Evolutionary conservation across 2,888 invertebrate species (phyloP), one percentile per base, ranked within the genome.

Genomic region (Ditula angustiorana): DNA sequence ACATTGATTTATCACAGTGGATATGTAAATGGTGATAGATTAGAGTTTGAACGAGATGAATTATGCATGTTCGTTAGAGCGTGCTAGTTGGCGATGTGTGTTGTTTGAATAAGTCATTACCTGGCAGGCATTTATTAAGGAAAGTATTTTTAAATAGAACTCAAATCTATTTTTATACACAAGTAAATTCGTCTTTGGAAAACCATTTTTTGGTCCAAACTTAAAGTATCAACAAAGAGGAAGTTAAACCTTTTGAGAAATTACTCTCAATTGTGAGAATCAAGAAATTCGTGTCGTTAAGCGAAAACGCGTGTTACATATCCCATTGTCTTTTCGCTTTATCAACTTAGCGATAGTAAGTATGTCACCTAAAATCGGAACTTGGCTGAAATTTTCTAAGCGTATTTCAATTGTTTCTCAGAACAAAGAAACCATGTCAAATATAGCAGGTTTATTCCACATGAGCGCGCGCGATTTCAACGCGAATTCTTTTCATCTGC

Each of bases 381-480:
- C 24, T n/a, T 35, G 23, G 24, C 46, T 21, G 46, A 24, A 41
- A 50, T 16, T 53, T 58, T 55, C 47, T 63, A 52, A 58, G 41
- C 57, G 33, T 44, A 46, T 35, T 64, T 35, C 64, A 64, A 64
- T 64, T 64, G 64, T 64, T 47, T 64, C 26, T 53, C n/a, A 4
- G 8, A 21, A 64, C 67, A 70, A 70, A 67, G 67, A 60, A 70
- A 66, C 65, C 47, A 66, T 63, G 63, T 61, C 68, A 68, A 60
- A 47, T 30, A 57, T 66, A 61, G 46, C 67, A 37, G 55, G 61
- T 56, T 52, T 63, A 63, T 63, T 63, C 63, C 44, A 63, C 63
- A 44, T 63, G 63, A 66, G 58, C 52, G 67, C 66, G 16, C 46
- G 55, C 50, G 63, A 50, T 67, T 64, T 58, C 58, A 28, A 67